A percentile compares a stretch with the other conserved stretches of the same genome.
Evolutionary conservation across 2,888 invertebrate genomes (phyloP).

Genomic region (Apamea crenata): DNA sequence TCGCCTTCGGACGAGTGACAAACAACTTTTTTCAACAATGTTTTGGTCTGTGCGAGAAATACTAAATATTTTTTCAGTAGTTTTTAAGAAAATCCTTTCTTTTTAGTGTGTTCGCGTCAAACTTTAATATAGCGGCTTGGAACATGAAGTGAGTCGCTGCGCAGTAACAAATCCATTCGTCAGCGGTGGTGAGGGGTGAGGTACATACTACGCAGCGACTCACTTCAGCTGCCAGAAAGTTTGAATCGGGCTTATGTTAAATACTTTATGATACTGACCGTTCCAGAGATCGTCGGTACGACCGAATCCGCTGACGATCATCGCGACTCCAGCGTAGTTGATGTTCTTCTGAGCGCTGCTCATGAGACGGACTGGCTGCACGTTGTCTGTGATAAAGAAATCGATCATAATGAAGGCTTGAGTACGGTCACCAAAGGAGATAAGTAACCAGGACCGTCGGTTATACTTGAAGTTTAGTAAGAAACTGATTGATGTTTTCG

Average conservation of each 20-base stretch:
- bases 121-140: too few species aligned
- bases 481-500: too few species aligned
- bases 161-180: too few species aligned
- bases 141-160: background rate
- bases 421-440: too few species aligned
- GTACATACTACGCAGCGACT: too few species aligned
- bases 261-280: slow-evolving; percentile 27
- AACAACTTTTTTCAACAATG: background rate
- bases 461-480: too few species aligned
- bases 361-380: slow-evolving; percentile 50
- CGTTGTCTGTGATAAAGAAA: slow-evolving; percentile 22
- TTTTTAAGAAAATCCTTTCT: background rate
- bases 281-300: slow-evolving; percentile 58
- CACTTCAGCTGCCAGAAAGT: too few species aligned
- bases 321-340: background rate
- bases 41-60: slow-evolving; percentile 6
- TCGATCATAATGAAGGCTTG: too few species aligned
- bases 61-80: background rate
- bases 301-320: slow-evolving; percentile 56
- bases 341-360: slow-evolving; percentile 40
- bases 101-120: background rate
- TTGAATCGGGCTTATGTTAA: background rate
- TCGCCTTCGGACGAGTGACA: background rate
- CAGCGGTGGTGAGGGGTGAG: too few species aligned
- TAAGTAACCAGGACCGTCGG: too few species aligned